phyloP scores from a whole-genome alignment of 1,140 invertebrate species.

The Cotesia vestalis region DNA sequence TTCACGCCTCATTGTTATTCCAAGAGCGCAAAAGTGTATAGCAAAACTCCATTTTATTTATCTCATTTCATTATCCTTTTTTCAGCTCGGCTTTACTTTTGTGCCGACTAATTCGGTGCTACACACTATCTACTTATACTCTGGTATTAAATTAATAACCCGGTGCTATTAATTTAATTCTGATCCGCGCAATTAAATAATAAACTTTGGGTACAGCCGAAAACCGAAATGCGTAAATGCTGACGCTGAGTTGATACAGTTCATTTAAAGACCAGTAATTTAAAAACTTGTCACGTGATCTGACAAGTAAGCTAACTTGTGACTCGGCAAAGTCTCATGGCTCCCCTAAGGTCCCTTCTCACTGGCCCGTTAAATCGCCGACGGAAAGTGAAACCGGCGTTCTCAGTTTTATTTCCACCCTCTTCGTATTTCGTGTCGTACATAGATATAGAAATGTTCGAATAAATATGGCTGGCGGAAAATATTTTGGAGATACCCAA shows the following conservation, averaged over 20 bases:
- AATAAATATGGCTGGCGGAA: neutral
- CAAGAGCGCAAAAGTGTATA: neutral
- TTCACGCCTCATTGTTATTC: constrained; percentile 11
- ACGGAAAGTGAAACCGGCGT: constrained; percentile 26
- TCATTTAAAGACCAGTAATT: no score
- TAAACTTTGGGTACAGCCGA: no score
- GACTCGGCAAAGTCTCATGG: constrained; percentile 18
- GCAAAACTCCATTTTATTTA: neutral
- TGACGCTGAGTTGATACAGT: no score
- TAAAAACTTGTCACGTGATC: no score
- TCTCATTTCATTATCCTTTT: neutral
- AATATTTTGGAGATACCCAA: neutral
- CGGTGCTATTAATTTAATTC: no score
- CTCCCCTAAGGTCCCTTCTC: constrained; percentile 20
- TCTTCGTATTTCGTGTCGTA: neutral
- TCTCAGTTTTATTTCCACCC: constrained; percentile 2
- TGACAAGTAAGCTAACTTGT: constrained; percentile 16
- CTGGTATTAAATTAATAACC: no score
- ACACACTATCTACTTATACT: no score
- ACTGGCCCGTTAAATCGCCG: constrained; percentile 23
- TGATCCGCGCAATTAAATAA: no score
- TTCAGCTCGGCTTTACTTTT: no score
- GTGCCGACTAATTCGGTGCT: no score
- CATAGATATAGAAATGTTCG: neutral
- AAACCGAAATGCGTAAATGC: no score